Evolutionary conservation across 2,888 invertebrate genomes (phyloP), one percentile per base, ranked within the genome.

Genomic region (Melinaea marsaeus): DNA sequence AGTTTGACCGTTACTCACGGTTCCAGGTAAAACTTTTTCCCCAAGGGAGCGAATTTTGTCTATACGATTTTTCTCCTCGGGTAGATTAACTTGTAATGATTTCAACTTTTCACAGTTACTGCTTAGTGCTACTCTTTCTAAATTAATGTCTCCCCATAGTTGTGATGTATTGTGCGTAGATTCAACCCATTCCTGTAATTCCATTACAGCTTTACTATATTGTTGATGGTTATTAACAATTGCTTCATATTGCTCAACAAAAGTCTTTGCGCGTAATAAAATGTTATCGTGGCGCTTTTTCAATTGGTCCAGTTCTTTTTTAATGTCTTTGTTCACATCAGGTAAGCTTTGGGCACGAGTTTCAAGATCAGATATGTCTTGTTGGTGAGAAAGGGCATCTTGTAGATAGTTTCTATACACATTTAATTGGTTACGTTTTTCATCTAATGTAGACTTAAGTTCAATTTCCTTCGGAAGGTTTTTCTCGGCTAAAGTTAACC

Each of bases 181-280:
- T 78, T 96, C 95, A 22, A 97, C 92, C 94, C 97, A 97, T 81
- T 97, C 97, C 76, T 95, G 95, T 0, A 95, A 93, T 70, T 97
- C 97, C 87, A 95, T 94, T 0, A 97, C 95, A 22, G 96, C 95
- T 83, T 96, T 96, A 68, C 94, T 95, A 79, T 97, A 97, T 72
- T 95, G 95, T 74, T 97, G 96, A 81, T 98, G 98, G 73, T 96
- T 95, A 76, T 94, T 95, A 0, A 97, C 97, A 74, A 97, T 96
- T 0, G 92, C 94, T 86, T 98, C 97, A 78, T 97, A 97, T 69
- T 93, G 93, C 75, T 96, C 96, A 0, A 97, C 96, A 75, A 94
- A 97, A 11, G 92, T 91, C 76, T 95, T 94, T 0, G 95, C 94
- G 73, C 95, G 92, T 64, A 93, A 92, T 48, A 95, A 87, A 62